phyloP scores from a whole-genome alignment of 2,113 vertebrate genomes.

The Balaeniceps rex region DNA sequence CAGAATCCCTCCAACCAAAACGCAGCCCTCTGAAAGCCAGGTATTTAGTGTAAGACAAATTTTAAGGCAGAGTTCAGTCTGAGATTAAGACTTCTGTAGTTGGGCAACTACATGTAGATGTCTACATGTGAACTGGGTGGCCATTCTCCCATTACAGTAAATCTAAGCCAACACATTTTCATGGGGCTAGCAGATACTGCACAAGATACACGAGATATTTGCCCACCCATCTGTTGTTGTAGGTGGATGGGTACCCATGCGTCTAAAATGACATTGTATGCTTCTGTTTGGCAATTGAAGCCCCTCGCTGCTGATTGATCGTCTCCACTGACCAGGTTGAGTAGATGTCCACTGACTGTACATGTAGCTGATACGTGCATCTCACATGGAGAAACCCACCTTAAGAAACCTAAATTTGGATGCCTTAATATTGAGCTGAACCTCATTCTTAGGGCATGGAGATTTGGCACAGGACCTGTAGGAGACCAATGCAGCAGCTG shows the following conservation, averaged over 20 bases:
- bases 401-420: neutral
- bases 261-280: too few relatives aligned
- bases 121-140: neutral
- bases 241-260: neutral
- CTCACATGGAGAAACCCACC: neutral
- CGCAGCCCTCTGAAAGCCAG: neutral
- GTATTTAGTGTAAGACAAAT: neutral
- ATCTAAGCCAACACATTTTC: neutral
- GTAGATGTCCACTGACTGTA: neutral
- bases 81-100: neutral
- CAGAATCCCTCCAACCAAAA: neutral
- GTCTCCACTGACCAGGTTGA: neutral
- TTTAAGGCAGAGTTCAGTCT: neutral
- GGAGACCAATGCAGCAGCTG: neutral
- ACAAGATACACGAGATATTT: neutral
- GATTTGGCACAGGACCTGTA: neutral
- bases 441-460: neutral
- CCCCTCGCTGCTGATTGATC: neutral
- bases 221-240: neutral
- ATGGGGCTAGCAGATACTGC: neutral
- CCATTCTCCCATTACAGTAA: neutral
- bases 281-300: neutral
- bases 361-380: neutral
- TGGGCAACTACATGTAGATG: neutral
- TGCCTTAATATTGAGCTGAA: neutral